Base-by-base conservation (phyloP, 2,888 invertebrate genomes). In the Chironomus tentans region DNA sequence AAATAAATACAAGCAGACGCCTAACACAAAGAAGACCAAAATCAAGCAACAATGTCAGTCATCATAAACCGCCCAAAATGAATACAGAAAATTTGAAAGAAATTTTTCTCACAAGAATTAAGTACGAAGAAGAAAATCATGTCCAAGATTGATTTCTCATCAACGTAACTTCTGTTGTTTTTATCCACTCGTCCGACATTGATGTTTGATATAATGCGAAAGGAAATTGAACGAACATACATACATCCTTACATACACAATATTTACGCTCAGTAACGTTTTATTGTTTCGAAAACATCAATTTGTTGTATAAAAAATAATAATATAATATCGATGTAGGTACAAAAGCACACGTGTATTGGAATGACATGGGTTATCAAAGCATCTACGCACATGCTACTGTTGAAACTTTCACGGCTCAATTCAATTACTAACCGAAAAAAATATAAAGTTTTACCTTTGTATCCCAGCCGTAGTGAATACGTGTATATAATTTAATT, bases 111-210 rank as follows among this genome's bases (percentile, higher is more conserved):
- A 15, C n/a, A 56, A 56, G 0, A 56, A 56, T 15, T 15, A 4
- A 15, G 1, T 56, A 6, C 56, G 7, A 15, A 38, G 2, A 56
- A 70, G 2, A 72, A 62, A 72, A 46, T 72, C 72, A 72, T 72
- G 72, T 72, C 72, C 72, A 50, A 72, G 62, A 72, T 72, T 72
- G 72, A 72, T 72, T 72, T 72, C 22, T 38, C 50, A 72, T 72
- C 72, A 72, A 72, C 24, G 21, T 18, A n/a, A 56, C 7, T 56
- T 22, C 24, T 22, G 21, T 65, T 65, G 13, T 65, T 65, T 65
- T 65, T 65, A 24, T 24, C 12, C 21, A 18, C 65, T 24, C 65
- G 65, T 24, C 13, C 65, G 21, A 65, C 21, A 65, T 21, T 24
- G 21, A 65, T 65, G 24, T 65, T 12, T 65, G 13, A 24, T 22